Evolutionary conservation across 2,797 vertebrate genomes (phyloP).

Genomic region (Poliocrania exsul): DNA sequence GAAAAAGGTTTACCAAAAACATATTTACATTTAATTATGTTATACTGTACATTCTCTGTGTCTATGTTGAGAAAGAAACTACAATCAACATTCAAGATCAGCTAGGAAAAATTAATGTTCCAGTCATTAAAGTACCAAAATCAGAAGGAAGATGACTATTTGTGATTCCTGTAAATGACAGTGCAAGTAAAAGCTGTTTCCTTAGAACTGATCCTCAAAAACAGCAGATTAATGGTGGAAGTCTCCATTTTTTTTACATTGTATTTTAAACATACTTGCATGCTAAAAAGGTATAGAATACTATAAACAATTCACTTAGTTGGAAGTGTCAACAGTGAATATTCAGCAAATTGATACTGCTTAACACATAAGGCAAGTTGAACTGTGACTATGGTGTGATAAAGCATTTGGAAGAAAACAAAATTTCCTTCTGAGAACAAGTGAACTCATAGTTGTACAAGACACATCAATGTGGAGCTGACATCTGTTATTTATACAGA

Average conservation of each 20-base stretch:
- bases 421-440: neutral
- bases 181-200: neutral
- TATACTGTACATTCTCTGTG: neutral
- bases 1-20: neutral
- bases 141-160: neutral
- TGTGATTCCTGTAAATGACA: neutral
- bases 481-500: neutral
- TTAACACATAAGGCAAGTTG: neutral
- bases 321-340: neutral
- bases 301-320: neutral
- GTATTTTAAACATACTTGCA: neutral
- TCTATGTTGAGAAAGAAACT: neutral
- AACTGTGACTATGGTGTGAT: neutral
- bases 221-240: neutral
- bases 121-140: neutral
- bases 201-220: neutral
- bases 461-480: neutral
- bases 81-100: neutral
- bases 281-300: neutral
- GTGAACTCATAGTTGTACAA: neutral
- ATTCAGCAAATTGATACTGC: neutral
- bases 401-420: neutral
- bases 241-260: neutral
- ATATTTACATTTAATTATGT: neutral
- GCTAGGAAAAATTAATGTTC: neutral